A percentile compares a stretch with the other conserved stretches of the same genome.
phyloP scores from a whole-genome alignment of 2,113 vertebrate genomes.

The Egretta garzetta region DNA sequence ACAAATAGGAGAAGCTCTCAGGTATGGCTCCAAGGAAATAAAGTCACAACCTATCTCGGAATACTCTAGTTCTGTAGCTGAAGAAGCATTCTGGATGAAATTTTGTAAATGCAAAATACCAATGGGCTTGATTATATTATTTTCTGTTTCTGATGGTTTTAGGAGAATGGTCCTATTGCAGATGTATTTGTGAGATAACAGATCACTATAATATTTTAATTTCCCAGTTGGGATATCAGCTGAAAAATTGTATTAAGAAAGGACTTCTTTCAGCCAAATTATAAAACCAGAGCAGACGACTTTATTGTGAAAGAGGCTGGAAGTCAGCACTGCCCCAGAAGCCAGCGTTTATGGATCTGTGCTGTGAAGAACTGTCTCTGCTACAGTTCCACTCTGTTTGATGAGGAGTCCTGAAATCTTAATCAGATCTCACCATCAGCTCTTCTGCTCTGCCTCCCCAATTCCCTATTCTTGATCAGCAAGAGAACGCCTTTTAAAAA shows the following conservation, averaged over 20 bases:
- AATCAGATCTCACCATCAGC: constrained; percentile 58
- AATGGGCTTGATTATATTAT: neutral
- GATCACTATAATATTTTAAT: constrained; percentile 31
- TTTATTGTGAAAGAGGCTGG: constrained; percentile 27
- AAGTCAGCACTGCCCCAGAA: constrained; percentile 35
- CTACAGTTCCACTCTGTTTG: constrained; percentile 63
- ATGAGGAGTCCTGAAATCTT: constrained; percentile 65
- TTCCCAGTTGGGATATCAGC: constrained; percentile 46
- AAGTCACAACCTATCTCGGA: neutral
- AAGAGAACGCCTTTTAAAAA: constrained; percentile 54
- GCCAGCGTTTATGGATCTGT: constrained; percentile 51
- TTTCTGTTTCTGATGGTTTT: constrained; percentile 31
- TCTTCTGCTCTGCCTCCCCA: constrained; percentile 48
- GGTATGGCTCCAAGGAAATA: neutral
- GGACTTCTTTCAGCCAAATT: constrained; percentile 27
- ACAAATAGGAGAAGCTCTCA: neutral
- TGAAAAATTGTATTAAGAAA: constrained; percentile 18
- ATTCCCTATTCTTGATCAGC: constrained; percentile 38
- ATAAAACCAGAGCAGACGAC: constrained; percentile 8
- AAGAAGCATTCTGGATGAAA: neutral
- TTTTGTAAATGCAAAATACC: neutral
- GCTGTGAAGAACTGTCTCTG: constrained; percentile 37
- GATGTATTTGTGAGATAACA: constrained; percentile 48
- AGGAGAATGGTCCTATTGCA: neutral
- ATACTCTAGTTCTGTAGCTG: neutral